Evolutionary conservation across 2,888 invertebrate genomes (phyloP).

Genomic region (Stictocephala bisonia): DNA sequence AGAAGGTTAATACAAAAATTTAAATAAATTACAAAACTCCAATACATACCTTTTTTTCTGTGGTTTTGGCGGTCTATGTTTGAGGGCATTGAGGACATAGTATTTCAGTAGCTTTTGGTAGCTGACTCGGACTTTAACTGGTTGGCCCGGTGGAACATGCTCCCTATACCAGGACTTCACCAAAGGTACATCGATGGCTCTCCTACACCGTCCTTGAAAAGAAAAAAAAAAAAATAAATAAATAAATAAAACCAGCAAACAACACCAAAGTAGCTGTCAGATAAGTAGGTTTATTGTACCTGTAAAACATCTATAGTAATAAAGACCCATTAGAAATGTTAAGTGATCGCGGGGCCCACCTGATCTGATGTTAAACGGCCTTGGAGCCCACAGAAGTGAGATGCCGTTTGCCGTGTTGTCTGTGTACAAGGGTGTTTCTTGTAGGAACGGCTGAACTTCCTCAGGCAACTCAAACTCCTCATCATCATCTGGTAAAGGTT

Average conservation of each 20-base stretch:
- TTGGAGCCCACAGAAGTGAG: conserved; percentile 95
- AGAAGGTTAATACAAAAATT: no score
- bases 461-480: conserved; percentile 94
- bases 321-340: background rate
- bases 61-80: conserved; percentile 97
- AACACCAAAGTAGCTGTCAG: no score
- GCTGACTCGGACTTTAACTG: conserved; percentile 95
- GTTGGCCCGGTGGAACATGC: conserved; percentile 94
- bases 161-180: conserved; percentile 98
- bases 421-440: conserved; percentile 95
- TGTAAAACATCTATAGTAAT: background rate
- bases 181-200: conserved; percentile 96
- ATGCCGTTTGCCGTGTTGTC: conserved; percentile 99
- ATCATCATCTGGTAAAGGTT: conserved; percentile 92
- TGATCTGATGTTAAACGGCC: conserved; percentile 97
- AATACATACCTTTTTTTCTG: conserved; percentile 88
- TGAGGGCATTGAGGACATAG: conserved; percentile 96
- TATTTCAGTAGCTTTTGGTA: conserved; percentile 99
- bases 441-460: conserved; percentile 90
- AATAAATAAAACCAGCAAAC: no score
- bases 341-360: conserved; percentile 65
- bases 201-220: conserved; percentile 89
- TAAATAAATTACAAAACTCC: background rate
- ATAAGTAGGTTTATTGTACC: no score
- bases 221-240: no score